phyloP scores from a whole-genome alignment of 2,888 invertebrate genomes.

The Lathronympha strigana region DNA sequence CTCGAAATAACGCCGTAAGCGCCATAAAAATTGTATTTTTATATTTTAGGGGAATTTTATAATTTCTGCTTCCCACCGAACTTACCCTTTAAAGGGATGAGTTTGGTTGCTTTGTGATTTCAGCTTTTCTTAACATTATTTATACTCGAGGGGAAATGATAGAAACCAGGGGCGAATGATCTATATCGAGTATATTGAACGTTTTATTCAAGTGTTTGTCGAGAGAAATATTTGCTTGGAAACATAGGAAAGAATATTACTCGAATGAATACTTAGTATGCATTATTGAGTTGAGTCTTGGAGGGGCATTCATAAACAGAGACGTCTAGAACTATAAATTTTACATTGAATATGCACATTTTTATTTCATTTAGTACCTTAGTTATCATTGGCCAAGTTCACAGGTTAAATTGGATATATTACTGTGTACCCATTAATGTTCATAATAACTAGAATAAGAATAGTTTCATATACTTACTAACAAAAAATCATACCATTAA shows the following conservation, averaged over 20 bases:
- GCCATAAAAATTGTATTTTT: constrained; percentile 26
- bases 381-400: too few species aligned
- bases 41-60: constrained; percentile 29
- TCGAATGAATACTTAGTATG: constrained; percentile 10
- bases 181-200: constrained; percentile 34
- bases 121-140: constrained; percentile 19
- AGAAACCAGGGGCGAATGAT: constrained; percentile 34
- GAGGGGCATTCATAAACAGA: not conserved
- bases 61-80: constrained; percentile 16
- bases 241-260: constrained; percentile 15
- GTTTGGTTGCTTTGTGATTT: constrained; percentile 18
- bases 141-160: constrained; percentile 26
- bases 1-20: constrained; percentile 24
- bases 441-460: too few species aligned
- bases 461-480: too few species aligned
- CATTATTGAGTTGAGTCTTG: constrained; percentile 1
- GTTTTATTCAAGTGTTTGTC: constrained; percentile 35
- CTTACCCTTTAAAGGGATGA: not conserved
- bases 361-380: too few species aligned
- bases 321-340: not conserved
- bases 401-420: too few species aligned
- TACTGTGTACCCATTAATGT: too few species aligned
- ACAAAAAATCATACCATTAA: too few species aligned
- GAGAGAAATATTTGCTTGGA: constrained; percentile 29
- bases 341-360: not conserved